Percentiles rank a stretch among this genome's conserved stretches.
These are phyloP conservation scores for Tychaedon coryphoeus DNA, from an alignment of 2,113 vertebrate genomes.

Conservation along the genomic window DNA sequence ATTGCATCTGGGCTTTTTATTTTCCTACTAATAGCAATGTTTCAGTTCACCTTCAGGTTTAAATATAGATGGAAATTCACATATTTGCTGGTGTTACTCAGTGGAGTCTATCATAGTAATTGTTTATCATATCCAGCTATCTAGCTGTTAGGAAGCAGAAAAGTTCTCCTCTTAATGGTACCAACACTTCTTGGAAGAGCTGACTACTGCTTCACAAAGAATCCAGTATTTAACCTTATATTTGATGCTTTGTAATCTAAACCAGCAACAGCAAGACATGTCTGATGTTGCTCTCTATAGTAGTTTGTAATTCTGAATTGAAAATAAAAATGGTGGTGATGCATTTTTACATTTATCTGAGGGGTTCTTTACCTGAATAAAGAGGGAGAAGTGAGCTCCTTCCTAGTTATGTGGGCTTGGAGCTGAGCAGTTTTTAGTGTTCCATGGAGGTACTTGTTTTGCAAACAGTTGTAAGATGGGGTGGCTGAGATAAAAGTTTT, in stretches of 20 bases:
- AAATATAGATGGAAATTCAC: background rate
- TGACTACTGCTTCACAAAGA: background rate
- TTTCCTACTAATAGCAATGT: background rate
- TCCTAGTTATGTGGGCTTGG: fast-evolving
- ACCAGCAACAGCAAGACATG: background rate
- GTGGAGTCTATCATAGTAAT: background rate
- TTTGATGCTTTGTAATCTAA: background rate
- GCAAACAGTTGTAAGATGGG: background rate
- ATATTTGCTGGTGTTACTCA: background rate
- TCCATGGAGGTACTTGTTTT: background rate
- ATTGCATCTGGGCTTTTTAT: background rate
- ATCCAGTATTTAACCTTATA: background rate
- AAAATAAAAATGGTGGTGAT: background rate
- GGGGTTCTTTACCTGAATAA: background rate
- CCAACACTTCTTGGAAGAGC: background rate
- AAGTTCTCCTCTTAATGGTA: background rate
- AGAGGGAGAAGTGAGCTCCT: background rate
- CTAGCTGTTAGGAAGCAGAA: background rate
- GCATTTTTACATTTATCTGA: background rate
- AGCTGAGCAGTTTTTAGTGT: background rate
- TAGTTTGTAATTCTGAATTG: background rate
- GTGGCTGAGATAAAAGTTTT: background rate
- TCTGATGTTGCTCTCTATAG: background rate
- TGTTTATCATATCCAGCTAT: background rate
- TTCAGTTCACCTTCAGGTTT: background rate